Base-by-base conservation (phyloP, 1,140 invertebrate genomes). In the Eueides isabella region DNA sequence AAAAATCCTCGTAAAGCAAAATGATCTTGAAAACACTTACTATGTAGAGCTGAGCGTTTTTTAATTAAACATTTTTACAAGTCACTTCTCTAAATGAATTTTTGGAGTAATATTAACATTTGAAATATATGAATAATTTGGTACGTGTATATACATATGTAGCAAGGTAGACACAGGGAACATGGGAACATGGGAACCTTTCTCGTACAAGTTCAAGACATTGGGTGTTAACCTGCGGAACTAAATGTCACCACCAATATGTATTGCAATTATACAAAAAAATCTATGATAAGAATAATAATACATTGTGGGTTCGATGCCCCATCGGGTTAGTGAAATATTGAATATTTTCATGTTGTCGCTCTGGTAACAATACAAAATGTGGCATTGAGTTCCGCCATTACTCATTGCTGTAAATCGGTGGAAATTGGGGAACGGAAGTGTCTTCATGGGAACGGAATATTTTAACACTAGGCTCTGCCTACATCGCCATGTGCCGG, bases 31-130 rank as follows among this genome's bases (percentile, higher is more conserved):
- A 68, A 63, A 30, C 44, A 68, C 16, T 71, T 62, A 9, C 41
- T 44, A 44, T 19, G 19, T 63, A 71, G 55, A 16, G 29, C 74
- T 63, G 35, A 30, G 62, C 61, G 74, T 76, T 79, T 9, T 83
- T 84, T 84, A 85, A 84, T 85, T 84, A 85, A 87, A 85, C 74
- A 67, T 78, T 79, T 76, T 75, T 77, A 81, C 80, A 71, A 85
- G 83, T 85, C 80, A 83, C 80, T 83, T 67, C 48, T 30, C 31
- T 33, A 26, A 63, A 28, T n/a, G 44, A 44, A 26, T 48, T 68
- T 55, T n/a, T 16, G 19, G 5, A 19, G n/a, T 23, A 48, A 48
- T n/a, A 19, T 48, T 48, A 48, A 48, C 41, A 48, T 48, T 48
- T 48, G 41, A 19, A 48, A 48, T 48, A 19, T 48, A 48, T 19